Evolutionary conservation across 2,797 vertebrate species (phyloP), one percentile per base, ranked within the genome.

Genomic region (Aplochiton taeniatus): DNA sequence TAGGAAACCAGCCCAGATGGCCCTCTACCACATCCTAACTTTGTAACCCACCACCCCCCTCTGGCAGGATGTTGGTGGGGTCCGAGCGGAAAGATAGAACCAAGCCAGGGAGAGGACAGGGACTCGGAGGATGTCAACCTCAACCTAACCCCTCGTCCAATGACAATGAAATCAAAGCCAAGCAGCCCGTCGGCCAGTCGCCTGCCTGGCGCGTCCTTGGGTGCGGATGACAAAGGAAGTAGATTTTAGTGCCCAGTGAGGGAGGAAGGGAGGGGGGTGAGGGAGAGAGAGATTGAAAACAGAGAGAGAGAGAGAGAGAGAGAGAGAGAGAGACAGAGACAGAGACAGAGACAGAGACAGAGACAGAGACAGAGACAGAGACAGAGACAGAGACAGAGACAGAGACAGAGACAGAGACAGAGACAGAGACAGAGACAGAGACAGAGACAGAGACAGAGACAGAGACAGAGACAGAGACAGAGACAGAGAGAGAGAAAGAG

Each of bases 1-100:
- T 83, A 91, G 93, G 93, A 94, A 93, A 78, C 69, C 58, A 61
- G 81, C 78, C 78, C 90, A 91, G 90, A 92, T 92, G 91, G 87
- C 82, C 65, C 73, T 77, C 77, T 46, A 64, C 75, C 44, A 84
- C 89, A 90, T 92, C 90, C 91, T 90, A 76, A 76, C 80, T 78
- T 78, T 80, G 61, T 70, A 81, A 67, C 74, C 78, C 31, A 83
- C 80, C 71, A 81, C 68, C 74, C 78, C 83, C 80, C 86, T 79
- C 78, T 80, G 75, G 76, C 90, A 92, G 92, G 92, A 93, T 90
- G 91, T 86, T 82, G 89, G 80, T 87, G 88, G 85, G 77, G 72
- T 82, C 72, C 62, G 63, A 82, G 70, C 77, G 78, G 69, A 60
- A 73, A 79, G 75, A 82, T 72, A 73, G 73, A 71, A 82, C 70